Base-by-base conservation (phyloP, 2,113 vertebrate genomes). In the Marmota flaviventris region DNA sequence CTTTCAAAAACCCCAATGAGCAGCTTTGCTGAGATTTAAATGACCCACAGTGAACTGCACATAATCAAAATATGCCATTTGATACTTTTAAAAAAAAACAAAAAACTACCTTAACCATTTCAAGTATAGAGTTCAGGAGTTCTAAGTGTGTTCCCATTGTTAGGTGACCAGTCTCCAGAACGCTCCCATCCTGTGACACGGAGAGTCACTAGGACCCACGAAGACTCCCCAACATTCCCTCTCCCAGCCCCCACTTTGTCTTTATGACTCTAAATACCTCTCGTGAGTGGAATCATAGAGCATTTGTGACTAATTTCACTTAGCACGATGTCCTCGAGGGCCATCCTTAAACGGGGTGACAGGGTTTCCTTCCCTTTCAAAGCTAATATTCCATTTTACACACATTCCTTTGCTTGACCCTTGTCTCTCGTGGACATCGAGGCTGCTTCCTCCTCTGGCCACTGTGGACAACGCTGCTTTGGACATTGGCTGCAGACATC, bases 141-240 rank as follows among this genome's bases (percentile, higher is more conserved):
- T n/a, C 65, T 45, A 72, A 82, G 48, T 83, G 16, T 77, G n/a
- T 67, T 69, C n/a, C 22, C 32, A 7, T 4, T 18, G 61, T 85
- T 85, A 77, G 67, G 16, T 53, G 53, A 20, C 45, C 51, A 8
- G 27, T 58, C 72, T 73, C 81, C 27, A 9, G 92, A 78, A 20
- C 7, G 22, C 92, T 70, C 73, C 85, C 75, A 22, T 45, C 34
- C 61, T 27, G 81, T 75, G 72, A 85, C 83, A 65, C 17, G 0
- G 34, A 70, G 67, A 69, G 12, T 5, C 45, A 34, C 18, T n/a
- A 73, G 10, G 25, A 4, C 18, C 63, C 8, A 0, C 51, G 5
- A 78, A 39, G 34, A 20, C 1, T n/a, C 27, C 29, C 25, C 9
- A 0, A 9, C 6, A 20, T 17, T 29, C 20, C 12, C 6, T 7